Percentiles rank a stretch among this genome's conserved stretches.
phyloP scores from a whole-genome alignment of 1,140 invertebrate genomes.

The Metaphire vulgaris region DNA sequence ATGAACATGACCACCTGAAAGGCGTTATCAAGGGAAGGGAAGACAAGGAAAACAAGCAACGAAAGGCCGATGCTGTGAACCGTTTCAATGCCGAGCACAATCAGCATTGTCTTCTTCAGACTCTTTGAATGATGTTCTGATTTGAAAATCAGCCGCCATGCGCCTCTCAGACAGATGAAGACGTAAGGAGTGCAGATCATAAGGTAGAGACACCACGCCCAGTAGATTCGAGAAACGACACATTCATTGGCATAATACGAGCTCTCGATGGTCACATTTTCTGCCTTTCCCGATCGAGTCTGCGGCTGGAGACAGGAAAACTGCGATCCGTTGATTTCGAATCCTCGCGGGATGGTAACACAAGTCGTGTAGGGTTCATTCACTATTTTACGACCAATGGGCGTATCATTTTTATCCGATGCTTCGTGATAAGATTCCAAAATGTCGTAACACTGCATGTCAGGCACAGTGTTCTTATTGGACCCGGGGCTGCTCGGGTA shows the following conservation, averaged over 20 bases:
- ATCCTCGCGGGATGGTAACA: not conserved
- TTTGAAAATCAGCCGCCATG: conserved; percentile 18
- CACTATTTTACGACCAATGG: not conserved
- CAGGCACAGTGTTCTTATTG: not conserved
- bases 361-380: not conserved
- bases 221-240: conserved; percentile 4
- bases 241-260: conserved; percentile 1
- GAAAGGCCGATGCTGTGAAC: conserved; percentile 42
- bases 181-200: conserved; percentile 23
- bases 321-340: not conserved
- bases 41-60: conserved; percentile 43
- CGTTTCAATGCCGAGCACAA: conserved; percentile 35
- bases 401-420: not conserved
- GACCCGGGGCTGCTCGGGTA: not conserved
- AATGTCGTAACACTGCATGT: not conserved
- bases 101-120: not conserved
- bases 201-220: conserved; percentile 21
- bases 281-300: not conserved
- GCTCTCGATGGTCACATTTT: not conserved
- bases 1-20: conserved; percentile 27
- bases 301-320: not conserved
- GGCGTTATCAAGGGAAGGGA: conserved; percentile 35
- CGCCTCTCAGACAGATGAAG: conserved; percentile 18
- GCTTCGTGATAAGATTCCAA: not conserved
- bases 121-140: not conserved